A percentile compares a stretch with the other conserved stretches of the same genome.
Conservation (phyloP, 2,888 invertebrate genomes). For the Galeopsomyia nigrocyanea region DNA sequence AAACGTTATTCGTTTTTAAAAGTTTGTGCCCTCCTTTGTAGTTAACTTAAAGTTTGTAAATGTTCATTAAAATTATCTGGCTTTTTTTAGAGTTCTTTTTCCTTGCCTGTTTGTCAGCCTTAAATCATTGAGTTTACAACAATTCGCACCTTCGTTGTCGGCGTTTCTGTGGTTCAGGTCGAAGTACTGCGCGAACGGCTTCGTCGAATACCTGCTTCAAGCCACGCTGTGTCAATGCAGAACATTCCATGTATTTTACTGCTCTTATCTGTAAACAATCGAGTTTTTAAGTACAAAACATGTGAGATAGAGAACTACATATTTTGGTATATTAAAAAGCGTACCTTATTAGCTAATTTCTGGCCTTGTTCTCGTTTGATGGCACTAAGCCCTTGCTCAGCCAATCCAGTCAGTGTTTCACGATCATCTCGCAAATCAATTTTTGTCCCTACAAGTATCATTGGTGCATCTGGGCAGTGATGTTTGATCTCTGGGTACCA, state of each 20-base stretch:
- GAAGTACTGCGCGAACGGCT: conserved; percentile 95
- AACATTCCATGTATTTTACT: conserved; percentile 99
- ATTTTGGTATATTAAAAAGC: not conserved
- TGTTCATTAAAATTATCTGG: conserved; percentile 39
- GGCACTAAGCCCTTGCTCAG: conserved; percentile 95
- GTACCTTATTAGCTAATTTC: conserved; percentile 92
- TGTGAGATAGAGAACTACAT: conserved; percentile 17
- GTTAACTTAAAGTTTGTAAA: conserved; percentile 44
- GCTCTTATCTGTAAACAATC: conserved; percentile 82
- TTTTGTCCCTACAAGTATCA: conserved; percentile 98
- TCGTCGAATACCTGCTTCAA: conserved; percentile 99
- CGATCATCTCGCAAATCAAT: conserved; percentile 98
- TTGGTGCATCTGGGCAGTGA: conserved; percentile 99
- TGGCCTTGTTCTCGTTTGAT: conserved; percentile 98
- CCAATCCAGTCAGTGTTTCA: conserved; percentile 91
- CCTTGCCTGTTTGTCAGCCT: conserved; percentile 39
- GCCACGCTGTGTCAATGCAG: conserved; percentile 97
- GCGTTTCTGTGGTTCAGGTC: conserved; percentile 96
- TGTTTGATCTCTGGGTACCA: conserved; percentile 99
- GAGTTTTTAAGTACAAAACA: conserved; percentile 15
- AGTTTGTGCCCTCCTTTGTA: conserved; percentile 45
- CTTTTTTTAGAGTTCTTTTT: conserved; percentile 28
- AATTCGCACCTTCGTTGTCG: conserved; percentile 88
- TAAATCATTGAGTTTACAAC: conserved; percentile 34
- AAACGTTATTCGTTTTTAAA: conserved; percentile 40